phyloP scores from a whole-genome alignment of 2,113 vertebrate genomes.

The Zapornia atra region DNA sequence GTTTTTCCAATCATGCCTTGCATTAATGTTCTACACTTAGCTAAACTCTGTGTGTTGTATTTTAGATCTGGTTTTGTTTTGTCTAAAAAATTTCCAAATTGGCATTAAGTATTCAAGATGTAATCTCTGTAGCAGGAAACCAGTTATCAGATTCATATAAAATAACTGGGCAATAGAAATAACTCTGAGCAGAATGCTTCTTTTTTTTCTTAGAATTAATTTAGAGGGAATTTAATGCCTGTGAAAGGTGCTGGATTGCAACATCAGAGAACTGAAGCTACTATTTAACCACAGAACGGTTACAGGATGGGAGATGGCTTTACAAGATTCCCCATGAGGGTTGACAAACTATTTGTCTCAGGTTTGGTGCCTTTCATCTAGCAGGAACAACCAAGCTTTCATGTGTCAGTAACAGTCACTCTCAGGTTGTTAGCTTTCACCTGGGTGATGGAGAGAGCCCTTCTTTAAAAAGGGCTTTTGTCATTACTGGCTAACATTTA shows the following conservation, averaged over 20 bases:
- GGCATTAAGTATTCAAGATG: conserved; percentile 79
- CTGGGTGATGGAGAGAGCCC: not conserved
- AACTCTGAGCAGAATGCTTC: conserved; percentile 68
- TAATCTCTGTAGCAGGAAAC: conserved; percentile 76
- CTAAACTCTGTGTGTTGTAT: conserved; percentile 73
- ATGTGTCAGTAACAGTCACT: not conserved
- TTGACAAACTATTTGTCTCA: not conserved
- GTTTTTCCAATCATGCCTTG: conserved; percentile 76
- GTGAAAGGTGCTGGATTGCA: conserved; percentile 65
- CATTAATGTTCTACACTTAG: conserved; percentile 78
- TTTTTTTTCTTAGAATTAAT: conserved; percentile 70
- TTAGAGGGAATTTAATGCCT: conserved; percentile 75
- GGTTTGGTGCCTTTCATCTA: not conserved
- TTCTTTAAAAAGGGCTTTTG: not conserved
- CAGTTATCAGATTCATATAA: conserved; percentile 75
- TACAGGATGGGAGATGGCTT: conserved; percentile 49
- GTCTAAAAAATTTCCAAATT: conserved; percentile 79
- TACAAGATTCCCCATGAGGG: not conserved
- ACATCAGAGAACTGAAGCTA: conserved; percentile 65
- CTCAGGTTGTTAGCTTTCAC: not conserved
- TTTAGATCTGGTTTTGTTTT: conserved; percentile 78
- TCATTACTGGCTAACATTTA: not conserved
- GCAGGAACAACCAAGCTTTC: not conserved
- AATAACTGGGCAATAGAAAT: conserved; percentile 74
- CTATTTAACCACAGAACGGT: conserved; percentile 62